Evolutionary conservation across 2,888 invertebrate genomes (phyloP), one percentile per base, ranked within the genome.

Genomic region (Drosophila macrothrix): DNA sequence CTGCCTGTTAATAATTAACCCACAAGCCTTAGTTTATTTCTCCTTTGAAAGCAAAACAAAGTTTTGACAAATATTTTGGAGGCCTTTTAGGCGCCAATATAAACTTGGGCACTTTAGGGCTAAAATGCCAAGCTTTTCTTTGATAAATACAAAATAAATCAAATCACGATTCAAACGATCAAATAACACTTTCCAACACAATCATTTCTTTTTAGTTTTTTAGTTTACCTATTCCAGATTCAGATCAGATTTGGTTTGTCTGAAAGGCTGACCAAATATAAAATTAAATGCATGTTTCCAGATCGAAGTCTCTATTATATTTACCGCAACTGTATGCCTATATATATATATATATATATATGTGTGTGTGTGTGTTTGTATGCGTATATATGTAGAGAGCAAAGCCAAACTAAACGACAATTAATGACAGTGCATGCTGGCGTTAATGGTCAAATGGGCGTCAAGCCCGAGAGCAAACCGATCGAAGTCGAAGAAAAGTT

Each of bases 381-480:
- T 35, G 35, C 35, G 2, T 39, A 3, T 29, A n/a, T 39, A 14
- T 31, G 5, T 31, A 9, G 39, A 31, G 22, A 25, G 12, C 22
- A 31, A 31, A 68, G 49, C 41, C 33, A 58, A 78, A 68, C 75
- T 82, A 78, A 84, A 84, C 76, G 83, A 75, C 87, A 83, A 82
- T 87, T 87, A 85, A 87, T 87, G 76, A 85, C 87, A 83, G 76
- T 56, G 64, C 67, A 71, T 78, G 70, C 67, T 76, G 84, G 70
- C 70, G 74, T 63, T 70, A 73, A 73, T 79, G 76, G 78, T 63
- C 82, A 67, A 67, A 14, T 35, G 73, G 78, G 76, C 78, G 78
- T 25, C 16, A 10, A 6, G 3, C 16, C 25, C 49, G 10, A 28
- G n/a, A 29, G n/a, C 25, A 52, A 56, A 29, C 41, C 55, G 66